Evolutionary conservation across 2,113 vertebrate species (phyloP), one percentile per base, ranked within the genome.

Genomic region (Sturnira hondurensis): DNA sequence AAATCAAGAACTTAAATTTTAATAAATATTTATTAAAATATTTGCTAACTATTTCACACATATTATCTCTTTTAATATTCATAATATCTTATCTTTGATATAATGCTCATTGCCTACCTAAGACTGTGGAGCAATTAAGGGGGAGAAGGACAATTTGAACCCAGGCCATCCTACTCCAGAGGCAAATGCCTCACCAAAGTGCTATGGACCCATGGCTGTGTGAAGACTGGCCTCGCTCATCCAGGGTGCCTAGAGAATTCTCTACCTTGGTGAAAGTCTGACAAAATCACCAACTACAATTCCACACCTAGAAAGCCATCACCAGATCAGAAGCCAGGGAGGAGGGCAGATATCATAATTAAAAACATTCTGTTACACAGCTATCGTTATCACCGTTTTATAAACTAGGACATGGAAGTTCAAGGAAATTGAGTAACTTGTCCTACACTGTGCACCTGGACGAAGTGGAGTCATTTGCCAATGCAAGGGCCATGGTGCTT

Each of bases 101-200:
- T 33, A 28, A 50, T 47, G 17, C 14, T 31, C 81, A 17, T 45
- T 5, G 7, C 43, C 10, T 52, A 41, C n/a, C 22, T 52, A 89
- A 89, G 20, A 17, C 28, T 26, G 12, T 63, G 81, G 43, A 70
- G 28, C 13, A 22, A 45, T 17, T 14, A 74, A 70, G 20, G 11
- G 43, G 14, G 19, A 86, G 63, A 68, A 61, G 10, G 0, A 24
- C 78, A 16, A 38, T 56, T 33, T 77, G 81, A 87, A 50, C 45
- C 45, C 45, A 54, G 28, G 17, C 33, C 15, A 4, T 14, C 24
- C 7, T 19, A 26, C 17, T 33, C 31, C 28, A 6, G 24, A 70
- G 45, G 7, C 11, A 1, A 0, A 0, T 8, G 7, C 33, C 24
- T 86, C 67, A 17, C 43, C 71, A 1, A 0, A 0, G 28, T 43